A percentile compares a stretch with the other conserved stretches of the same genome.
Evolutionary conservation across 2,888 invertebrate genomes (phyloP).

Genomic region (Agonopterix alstromeriana): DNA sequence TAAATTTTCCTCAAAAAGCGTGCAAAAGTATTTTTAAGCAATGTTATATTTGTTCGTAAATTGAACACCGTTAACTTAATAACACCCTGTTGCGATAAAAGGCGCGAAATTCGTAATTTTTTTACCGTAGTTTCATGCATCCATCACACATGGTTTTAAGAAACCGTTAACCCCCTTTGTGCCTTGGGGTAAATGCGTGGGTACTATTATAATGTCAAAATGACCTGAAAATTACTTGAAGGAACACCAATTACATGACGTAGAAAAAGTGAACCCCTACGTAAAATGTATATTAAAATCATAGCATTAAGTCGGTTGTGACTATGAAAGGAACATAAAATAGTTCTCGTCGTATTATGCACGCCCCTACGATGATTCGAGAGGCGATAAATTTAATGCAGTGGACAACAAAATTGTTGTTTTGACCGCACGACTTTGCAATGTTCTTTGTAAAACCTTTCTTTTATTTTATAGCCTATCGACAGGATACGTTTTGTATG

Average conservation of each 20-base stretch:
- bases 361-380: conserved; percentile 71
- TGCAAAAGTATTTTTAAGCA: background rate
- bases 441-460: conserved; percentile 41
- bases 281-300: conserved; percentile 28
- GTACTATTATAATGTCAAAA: conserved; percentile 2
- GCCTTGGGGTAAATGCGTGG: background rate
- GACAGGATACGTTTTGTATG: conserved; percentile 39
- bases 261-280: conserved; percentile 10
- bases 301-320: conserved; percentile 35
- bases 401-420: conserved; percentile 73
- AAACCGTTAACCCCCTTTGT: conserved; percentile 3
- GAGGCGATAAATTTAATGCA: conserved; percentile 65
- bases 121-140: conserved; percentile 32
- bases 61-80: conserved; percentile 57
- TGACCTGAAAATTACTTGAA: conserved; percentile 2
- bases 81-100: conserved; percentile 46
- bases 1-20: too few relatives aligned
- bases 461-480: conserved; percentile 48
- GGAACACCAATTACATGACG: conserved; percentile 5
- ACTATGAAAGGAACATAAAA: conserved; percentile 62
- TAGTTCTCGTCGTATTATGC: conserved; percentile 64
- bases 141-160: conserved; percentile 22
- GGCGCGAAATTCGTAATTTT: conserved; percentile 65
- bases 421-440: conserved; percentile 60
- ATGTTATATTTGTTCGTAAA: conserved; percentile 8